phyloP scores from a whole-genome alignment of 2,888 invertebrate genomes.

The Antitype chi region DNA sequence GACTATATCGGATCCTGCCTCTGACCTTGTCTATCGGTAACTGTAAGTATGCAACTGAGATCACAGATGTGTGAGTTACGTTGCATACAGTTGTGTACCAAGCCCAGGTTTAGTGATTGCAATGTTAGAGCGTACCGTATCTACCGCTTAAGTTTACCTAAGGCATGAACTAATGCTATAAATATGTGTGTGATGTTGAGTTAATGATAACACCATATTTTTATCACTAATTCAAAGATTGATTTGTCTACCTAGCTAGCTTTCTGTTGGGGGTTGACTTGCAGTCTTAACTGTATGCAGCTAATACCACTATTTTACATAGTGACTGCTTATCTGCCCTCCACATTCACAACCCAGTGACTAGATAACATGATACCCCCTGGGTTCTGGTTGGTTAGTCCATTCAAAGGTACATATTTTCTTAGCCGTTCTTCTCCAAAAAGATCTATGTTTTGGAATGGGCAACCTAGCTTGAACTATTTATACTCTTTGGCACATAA shows the following conservation, averaged over 20 bases:
- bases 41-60: too few species aligned
- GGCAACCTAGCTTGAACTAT: neutral
- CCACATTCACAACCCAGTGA: neutral
- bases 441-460: neutral
- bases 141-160: too few species aligned
- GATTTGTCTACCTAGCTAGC: neutral
- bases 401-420: neutral
- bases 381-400: neutral
- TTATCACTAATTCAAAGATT: slow-evolving; percentile 8
- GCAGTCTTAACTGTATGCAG: neutral
- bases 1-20: too few species aligned
- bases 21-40: too few species aligned
- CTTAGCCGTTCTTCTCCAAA: neutral
- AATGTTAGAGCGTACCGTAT: too few species aligned
- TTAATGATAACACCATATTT: neutral
- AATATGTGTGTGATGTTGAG: neutral
- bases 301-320: neutral
- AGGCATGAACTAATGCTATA: neutral
- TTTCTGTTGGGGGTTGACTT: neutral
- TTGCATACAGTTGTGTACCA: too few species aligned
- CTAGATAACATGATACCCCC: neutral
- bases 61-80: too few species aligned
- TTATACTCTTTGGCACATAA: neutral
- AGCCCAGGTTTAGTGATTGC: too few species aligned
- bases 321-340: neutral